Evolutionary conservation across 2,113 vertebrate genomes (phyloP), one percentile per base, ranked within the genome.

Genomic region (Clarias macrocephalus): DNA sequence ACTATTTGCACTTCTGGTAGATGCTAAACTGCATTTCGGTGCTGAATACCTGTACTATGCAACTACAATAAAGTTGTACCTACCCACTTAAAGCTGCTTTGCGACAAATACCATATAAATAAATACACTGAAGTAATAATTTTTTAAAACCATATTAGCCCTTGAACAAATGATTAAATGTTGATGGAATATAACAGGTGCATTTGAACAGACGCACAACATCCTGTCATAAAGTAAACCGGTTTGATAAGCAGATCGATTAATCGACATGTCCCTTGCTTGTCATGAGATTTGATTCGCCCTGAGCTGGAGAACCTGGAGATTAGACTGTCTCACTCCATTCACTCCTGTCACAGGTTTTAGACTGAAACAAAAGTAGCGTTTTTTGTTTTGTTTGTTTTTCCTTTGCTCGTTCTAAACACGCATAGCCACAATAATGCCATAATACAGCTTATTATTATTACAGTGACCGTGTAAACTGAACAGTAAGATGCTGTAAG

Each of bases 211-310:
- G 82, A 25, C 75, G 70, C 56, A 28, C 84, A 42, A 25, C 4
- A 83, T 11, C 21, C 8, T 56, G 25, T 48, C 63, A 16, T 30
- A 7, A 5, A 56, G 37, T n/a, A 33, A 37, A 65, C 56, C 65
- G 37, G 52, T 72, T 37, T 60, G 77, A 79, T 57, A 72, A 66
- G 60, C n/a, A 5, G 60, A 23, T 68, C 72, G 73, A 79, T 68
- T 68, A 37, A 87, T 84, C 86, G 48, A 79, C 76, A 42, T 6
- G 52, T 11, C 21, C n/a, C 25, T 82, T 62, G 59, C 60, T 30
- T 73, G 85, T 3, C 48, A 37, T 42, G 70, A 19, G 57, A 23
- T 63, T 42, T 59, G 6, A 28, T 16, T 37, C 25, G 77, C 75
- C 48, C 37, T 30, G 80, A 57, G 13, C 21, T 57, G 77, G 7